A percentile compares a stretch with the other conserved stretches of the same genome.
Evolutionary conservation across 2,113 vertebrate genomes (phyloP).

Genomic region (Gila orcuttii): DNA sequence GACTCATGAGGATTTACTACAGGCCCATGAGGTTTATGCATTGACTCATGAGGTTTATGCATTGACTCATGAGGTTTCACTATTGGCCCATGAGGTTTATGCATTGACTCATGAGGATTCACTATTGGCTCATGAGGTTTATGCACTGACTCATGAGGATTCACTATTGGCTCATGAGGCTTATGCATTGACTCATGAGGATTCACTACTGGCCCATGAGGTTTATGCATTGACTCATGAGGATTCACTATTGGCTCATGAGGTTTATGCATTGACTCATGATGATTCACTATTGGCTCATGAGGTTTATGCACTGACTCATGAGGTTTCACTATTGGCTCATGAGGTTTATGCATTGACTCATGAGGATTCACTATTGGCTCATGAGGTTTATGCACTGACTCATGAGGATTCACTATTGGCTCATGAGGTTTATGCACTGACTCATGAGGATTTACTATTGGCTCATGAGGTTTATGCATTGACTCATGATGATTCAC

Average conservation of each 20-base stretch:
- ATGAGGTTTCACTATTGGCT: background rate
- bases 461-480: background rate
- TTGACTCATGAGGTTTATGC: background rate
- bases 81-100: background rate
- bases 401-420: background rate
- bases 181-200: background rate
- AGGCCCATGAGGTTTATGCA: background rate
- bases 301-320: background rate
- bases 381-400: background rate
- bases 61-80: background rate
- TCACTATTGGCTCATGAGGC: background rate
- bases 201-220: background rate
- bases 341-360: background rate
- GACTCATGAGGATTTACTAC: background rate
- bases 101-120: background rate
- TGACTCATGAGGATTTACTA: background rate
- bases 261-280: background rate
- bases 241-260: background rate
- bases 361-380: background rate
- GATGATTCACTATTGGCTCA: background rate
- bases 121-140: background rate
- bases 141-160: background rate
- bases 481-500: background rate
- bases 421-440: background rate
- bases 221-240: background rate